A percentile compares a stretch with the other conserved stretches of the same genome.
Conservation (phyloP, 1,140 invertebrate genomes). For the Lordiphosa mommai region DNA sequence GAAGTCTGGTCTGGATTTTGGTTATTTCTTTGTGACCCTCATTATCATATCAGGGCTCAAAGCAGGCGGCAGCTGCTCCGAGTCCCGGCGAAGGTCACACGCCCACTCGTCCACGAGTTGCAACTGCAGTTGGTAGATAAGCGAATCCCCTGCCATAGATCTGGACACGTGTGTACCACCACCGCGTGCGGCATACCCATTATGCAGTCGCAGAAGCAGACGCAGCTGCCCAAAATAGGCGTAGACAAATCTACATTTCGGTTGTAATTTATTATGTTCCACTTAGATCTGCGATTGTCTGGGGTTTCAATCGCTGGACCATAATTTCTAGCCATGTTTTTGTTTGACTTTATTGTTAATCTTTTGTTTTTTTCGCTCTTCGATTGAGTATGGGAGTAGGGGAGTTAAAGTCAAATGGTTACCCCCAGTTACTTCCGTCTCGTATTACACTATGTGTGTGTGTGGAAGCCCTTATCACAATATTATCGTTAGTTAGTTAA, state of each 20-base stretch:
- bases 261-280: conserved; percentile 52
- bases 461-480: conserved; percentile 18
- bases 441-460: conserved; percentile 2
- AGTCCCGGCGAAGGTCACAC: conserved; percentile 31
- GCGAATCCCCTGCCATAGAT: background rate
- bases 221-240: conserved; percentile 43
- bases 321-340: conserved; percentile 55
- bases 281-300: conserved; percentile 49
- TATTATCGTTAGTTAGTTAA: conserved; percentile 28
- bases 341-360: conserved; percentile 22
- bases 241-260: conserved; percentile 57
- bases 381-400: conserved; percentile 7
- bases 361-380: conserved; percentile 33
- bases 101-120: conserved; percentile 5
- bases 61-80: conserved; percentile 47
- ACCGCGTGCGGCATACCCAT: conserved; percentile 43
- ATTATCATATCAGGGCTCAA: conserved; percentile 61
- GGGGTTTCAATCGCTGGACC: conserved; percentile 17
- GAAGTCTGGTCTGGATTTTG: conserved; percentile 1
- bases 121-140: conserved; percentile 39
- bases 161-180: conserved; percentile 32
- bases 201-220: conserved; percentile 36
- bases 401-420: conserved; percentile 42
- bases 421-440: conserved; percentile 42
- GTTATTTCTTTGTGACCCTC: conserved; percentile 24